These are phyloP conservation scores for Urophycis tenuis DNA, from an alignment of 2,797 vertebrate genomes.

Conservation along the genomic window DNA sequence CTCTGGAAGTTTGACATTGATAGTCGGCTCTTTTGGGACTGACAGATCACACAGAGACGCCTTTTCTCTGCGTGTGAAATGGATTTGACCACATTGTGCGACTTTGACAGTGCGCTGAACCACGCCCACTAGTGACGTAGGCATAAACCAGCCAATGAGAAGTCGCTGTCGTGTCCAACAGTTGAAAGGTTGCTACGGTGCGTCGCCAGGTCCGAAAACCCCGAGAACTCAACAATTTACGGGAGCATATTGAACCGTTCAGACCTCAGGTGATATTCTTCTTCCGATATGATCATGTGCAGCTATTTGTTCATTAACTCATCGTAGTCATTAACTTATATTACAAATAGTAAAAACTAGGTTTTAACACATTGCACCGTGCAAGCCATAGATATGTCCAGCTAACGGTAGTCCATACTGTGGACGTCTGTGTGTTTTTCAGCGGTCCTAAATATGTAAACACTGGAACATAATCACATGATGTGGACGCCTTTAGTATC, in stretches of 20 bases:
- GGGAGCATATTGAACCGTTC: constrained; percentile 16
- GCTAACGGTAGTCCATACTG: neutral
- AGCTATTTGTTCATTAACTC: neutral
- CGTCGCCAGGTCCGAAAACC: constrained; percentile 20
- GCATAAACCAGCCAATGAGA: neutral
- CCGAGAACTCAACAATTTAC: too few relatives aligned
- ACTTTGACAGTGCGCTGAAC: constrained; percentile 15
- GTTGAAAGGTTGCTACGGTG: constrained; percentile 59
- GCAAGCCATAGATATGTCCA: neutral
- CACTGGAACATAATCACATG: neutral
- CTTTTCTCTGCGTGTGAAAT: neutral
- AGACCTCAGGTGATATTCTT: constrained; percentile 10
- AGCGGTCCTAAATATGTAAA: neutral
- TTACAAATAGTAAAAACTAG: neutral
- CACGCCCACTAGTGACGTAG: constrained; percentile 37
- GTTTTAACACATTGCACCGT: neutral
- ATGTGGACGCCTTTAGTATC: neutral
- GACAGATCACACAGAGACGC: neutral
- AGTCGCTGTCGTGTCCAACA: constrained; percentile 70
- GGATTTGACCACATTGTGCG: neutral
- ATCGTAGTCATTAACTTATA: neutral
- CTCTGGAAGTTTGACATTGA: constrained; percentile 63
- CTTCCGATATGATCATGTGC: neutral
- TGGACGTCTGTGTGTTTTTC: neutral
- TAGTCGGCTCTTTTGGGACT: neutral